Evolutionary conservation across 2,113 vertebrate species (phyloP), one percentile per base, ranked within the genome.

Genomic region (Heliornis fulica): DNA sequence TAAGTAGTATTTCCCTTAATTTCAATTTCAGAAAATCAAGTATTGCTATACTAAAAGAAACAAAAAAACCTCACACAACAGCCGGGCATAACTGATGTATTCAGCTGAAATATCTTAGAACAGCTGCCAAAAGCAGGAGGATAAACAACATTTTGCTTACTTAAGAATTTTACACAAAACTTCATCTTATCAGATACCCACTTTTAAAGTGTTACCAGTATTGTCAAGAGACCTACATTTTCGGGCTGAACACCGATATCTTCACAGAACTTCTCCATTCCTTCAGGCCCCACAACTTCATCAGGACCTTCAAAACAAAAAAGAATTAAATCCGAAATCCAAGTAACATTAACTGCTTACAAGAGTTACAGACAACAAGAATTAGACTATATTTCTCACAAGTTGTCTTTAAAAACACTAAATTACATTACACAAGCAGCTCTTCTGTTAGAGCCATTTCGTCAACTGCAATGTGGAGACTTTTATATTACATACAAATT

Each of bases 201-300:
- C 68, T 87, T 77, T 61, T 13, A 43, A 87, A 40, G 7, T 7
- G n/a, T n/a, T 90, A 87, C 13, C 69, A 70, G 38, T 79, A 85
- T 48, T 23, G 26, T 75, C 69, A 97, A 91, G 85, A 95, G 96
- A 97, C 99, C 97, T 97, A 99, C 99, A 97, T 99, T 99, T 98
- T 99, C 99, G 91, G 99, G 99, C 97, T 99, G 99, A 84, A 99
- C 99, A 12, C 98, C 98, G 15, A 99, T 99, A 96, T 99, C 99
- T 97, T 99, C 98, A 98, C 99, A 99, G 98, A 99, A 99, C 94
- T 99, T 99, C 97, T 99, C 99, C 99, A 99, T 99, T 97, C 99
- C 99, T 97, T 99, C 99, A 4, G 99, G 99, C 48, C 99, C 99
- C 56, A 99, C 98, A 96, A 99, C 97, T 96, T 99, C 99, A 98